These are phyloP conservation scores for Brachionus rubens DNA, from an alignment of 1,140 invertebrate genomes.

Conservation along the genomic window DNA sequence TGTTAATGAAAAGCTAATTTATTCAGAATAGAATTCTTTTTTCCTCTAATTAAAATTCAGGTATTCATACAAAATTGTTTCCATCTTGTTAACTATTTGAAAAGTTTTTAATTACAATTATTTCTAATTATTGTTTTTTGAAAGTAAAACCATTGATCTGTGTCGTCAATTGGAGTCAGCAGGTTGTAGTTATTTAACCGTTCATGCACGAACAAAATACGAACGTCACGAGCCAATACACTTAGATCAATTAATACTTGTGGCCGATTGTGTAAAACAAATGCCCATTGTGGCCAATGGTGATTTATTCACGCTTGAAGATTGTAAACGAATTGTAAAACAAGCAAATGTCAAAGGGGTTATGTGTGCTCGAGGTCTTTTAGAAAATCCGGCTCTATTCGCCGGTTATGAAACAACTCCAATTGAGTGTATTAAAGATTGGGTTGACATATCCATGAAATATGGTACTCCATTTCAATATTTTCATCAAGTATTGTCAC, in stretches of 20 bases:
- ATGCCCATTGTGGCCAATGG: constrained; percentile 89
- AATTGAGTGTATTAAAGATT: constrained; percentile 74
- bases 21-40: background rate
- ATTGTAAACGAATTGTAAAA: constrained; percentile 68
- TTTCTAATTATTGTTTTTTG: constrained; percentile 13
- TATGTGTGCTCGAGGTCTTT: constrained; percentile 82
- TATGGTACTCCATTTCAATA: constrained; percentile 70
- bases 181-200: constrained; percentile 79
- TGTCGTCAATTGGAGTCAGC: constrained; percentile 76
- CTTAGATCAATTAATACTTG: constrained; percentile 68
- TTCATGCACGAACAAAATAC: constrained; percentile 81
- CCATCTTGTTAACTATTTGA: background rate
- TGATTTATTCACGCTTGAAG: constrained; percentile 71
- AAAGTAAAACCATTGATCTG: constrained; percentile 67
- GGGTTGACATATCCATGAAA: constrained; percentile 69
- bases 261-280: constrained; percentile 68
- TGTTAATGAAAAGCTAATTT: background rate
- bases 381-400: constrained; percentile 86
- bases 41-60: background rate
- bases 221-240: constrained; percentile 77
- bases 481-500: constrained; percentile 88
- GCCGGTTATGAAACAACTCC: constrained; percentile 70
- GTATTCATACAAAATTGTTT: background rate
- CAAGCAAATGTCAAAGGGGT: constrained; percentile 70
- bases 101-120: background rate